Evolutionary conservation across 2,888 invertebrate genomes (phyloP).

Genomic region (Drosophila ezoana): DNA sequence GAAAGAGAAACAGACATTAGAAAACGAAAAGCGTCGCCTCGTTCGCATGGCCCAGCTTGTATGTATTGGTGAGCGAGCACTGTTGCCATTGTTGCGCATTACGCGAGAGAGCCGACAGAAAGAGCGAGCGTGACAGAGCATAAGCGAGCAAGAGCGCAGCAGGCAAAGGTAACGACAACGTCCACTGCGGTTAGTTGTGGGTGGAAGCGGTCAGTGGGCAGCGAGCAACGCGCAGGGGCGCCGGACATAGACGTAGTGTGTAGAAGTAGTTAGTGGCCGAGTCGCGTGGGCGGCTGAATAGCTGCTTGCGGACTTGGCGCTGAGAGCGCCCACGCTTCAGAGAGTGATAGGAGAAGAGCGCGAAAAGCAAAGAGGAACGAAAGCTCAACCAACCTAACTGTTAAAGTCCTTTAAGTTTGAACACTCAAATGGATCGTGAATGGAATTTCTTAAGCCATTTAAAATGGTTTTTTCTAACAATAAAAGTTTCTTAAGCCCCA

Average conservation of each 20-base stretch:
- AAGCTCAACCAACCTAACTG: background rate
- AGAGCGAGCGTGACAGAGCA: conserved; percentile 41
- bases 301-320: background rate
- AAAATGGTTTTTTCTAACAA: conserved; percentile 2
- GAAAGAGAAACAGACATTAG: conserved; percentile 84
- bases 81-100: conserved; percentile 56
- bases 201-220: conserved; percentile 22
- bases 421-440: conserved; percentile 27
- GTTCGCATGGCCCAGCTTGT: conserved; percentile 38
- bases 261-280: conserved; percentile 38
- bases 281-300: conserved; percentile 12
- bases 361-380: background rate
- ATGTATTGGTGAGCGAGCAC: conserved; percentile 64
- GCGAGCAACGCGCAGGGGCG: background rate
- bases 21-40: conserved; percentile 74
- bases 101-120: conserved; percentile 43
- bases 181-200: conserved; percentile 13
- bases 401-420: conserved; percentile 10
- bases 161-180: conserved; percentile 36
- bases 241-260: conserved; percentile 53
- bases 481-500: background rate
- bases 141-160: conserved; percentile 39
- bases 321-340: conserved; percentile 11
- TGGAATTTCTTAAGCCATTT: conserved; percentile 25
- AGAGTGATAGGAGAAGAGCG: background rate